A percentile compares a stretch with the other conserved stretches of the same genome.
These are phyloP conservation scores for Salvelinus namaycush DNA, from an alignment of 2,113 vertebrate genomes.

Conservation along the genomic window DNA sequence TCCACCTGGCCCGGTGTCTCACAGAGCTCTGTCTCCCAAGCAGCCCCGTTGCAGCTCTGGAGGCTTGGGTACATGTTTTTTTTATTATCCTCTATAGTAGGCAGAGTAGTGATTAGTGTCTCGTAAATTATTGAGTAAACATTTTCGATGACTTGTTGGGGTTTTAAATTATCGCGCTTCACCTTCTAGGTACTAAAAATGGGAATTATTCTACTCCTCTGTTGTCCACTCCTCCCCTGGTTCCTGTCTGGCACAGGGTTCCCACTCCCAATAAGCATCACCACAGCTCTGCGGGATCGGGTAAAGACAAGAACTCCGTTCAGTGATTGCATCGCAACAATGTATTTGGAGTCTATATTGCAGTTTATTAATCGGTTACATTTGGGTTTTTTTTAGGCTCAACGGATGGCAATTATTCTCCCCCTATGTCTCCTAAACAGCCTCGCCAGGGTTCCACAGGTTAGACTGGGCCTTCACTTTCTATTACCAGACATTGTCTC, in stretches of 20 bases:
- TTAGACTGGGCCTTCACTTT: conserved; percentile 22
- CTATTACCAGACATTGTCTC: conserved; percentile 10
- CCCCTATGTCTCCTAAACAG: conserved; percentile 38
- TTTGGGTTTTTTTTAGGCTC: conserved; percentile 29
- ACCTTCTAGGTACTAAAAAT: conserved; percentile 11
- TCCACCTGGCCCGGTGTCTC: conserved; percentile 13
- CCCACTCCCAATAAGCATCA: background rate
- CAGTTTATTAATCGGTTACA: no score
- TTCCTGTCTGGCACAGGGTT: conserved; percentile 4
- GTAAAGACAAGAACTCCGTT: conserved; percentile 4
- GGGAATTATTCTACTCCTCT: conserved; percentile 3
- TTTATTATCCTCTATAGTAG: background rate
- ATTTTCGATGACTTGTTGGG: background rate
- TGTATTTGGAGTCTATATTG: background rate
- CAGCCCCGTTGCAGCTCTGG: conserved; percentile 30
- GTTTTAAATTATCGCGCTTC: background rate
- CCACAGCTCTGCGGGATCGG: background rate
- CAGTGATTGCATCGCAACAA: background rate
- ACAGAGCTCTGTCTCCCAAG: conserved; percentile 27
- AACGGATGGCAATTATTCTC: conserved; percentile 27
- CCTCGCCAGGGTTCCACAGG: conserved; percentile 19
- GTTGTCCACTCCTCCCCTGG: background rate
- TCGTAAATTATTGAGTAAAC: no score
- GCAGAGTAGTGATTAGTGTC: background rate
- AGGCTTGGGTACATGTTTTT: conserved; percentile 39